These are phyloP conservation scores for Carcharodon carcharias DNA, from an alignment of 2,797 vertebrate genomes.

Conservation along the genomic window DNA sequence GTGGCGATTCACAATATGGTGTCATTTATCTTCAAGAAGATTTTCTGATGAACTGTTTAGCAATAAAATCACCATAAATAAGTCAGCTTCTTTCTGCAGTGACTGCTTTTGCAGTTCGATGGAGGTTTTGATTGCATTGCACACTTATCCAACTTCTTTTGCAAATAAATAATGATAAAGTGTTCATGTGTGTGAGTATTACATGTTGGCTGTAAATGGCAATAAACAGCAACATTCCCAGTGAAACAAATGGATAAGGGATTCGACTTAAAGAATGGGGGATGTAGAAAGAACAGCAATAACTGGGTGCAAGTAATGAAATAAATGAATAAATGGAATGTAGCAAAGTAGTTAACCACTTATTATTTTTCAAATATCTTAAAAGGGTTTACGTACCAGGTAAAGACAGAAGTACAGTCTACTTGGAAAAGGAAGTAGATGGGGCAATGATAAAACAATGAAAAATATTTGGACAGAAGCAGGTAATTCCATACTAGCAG, in stretches of 20 bases:
- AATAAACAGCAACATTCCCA: neutral
- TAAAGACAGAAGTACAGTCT: too few species aligned
- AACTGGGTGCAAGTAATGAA: neutral
- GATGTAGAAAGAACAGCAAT: neutral
- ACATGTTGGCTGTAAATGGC: neutral
- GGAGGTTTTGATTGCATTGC: neutral
- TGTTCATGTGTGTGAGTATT: neutral
- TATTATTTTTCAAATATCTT: neutral
- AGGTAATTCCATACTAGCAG: neutral
- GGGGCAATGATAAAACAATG: neutral
- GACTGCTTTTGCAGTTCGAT: neutral
- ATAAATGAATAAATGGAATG: neutral
- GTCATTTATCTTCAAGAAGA: neutral
- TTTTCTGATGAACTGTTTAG: neutral
- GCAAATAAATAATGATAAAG: neutral
- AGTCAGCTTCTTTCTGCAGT: neutral
- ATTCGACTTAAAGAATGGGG: neutral
- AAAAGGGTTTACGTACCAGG: neutral
- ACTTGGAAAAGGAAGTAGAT: neutral
- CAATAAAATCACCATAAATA: conserved; percentile 15
- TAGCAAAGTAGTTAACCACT: neutral
- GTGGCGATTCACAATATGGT: neutral
- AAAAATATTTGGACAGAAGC: neutral
- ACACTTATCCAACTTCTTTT: neutral
- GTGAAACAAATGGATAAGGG: neutral